Base-by-base conservation (phyloP, 1,140 invertebrate species). In the Protaetia brevitarsis region DNA sequence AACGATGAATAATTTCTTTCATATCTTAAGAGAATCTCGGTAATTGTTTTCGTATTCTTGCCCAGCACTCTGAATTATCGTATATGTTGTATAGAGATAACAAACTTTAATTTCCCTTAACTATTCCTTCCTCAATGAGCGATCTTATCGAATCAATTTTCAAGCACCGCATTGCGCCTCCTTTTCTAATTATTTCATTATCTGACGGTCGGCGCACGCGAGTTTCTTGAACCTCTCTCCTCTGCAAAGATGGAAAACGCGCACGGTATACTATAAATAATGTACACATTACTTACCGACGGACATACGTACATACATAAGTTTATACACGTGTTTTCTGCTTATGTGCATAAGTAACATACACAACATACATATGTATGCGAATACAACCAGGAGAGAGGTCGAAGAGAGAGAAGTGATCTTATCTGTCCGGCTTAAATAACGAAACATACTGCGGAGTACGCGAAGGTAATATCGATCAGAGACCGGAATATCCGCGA, bases 391-490 rank as follows among this genome's bases (percentile, higher is more conserved):
- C n/a, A n/a, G n/a, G n/a, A n/a, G n/a, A n/a, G n/a, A n/a, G n/a
- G n/a, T n/a, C 16, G 19, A 51, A 51, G 11, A 13, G 19, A 51
- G 41, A 19, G 19, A 51, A 51, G 26, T 23, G 41, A 51, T 51
- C 41, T 51, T 51, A 51, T 51, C 41, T 23, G 19, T 51, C 16
- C 41, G 19, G 19, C 41, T 51, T 51, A 51, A 51, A 51, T 51
- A 51, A 51, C 41, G 41, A 51, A 51, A 51, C 19, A 51, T 19
- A 51, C 41, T 13, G 19, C 41, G 41, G 19, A 21, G 41, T 51
- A 51, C 41, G 41, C 41, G 41, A 51, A 51, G 41, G 41, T 51
- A 51, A 51, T 51, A 51, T 51, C 41, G 41, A 51, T 51, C 41
- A 51, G 26, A n/a, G n/a, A 51, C 41, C 26, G 41, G 41, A 51